Percentiles rank a stretch among this genome's conserved stretches.
Evolutionary conservation across 2,113 vertebrate species (phyloP).

Genomic region (Lepus americanus): DNA sequence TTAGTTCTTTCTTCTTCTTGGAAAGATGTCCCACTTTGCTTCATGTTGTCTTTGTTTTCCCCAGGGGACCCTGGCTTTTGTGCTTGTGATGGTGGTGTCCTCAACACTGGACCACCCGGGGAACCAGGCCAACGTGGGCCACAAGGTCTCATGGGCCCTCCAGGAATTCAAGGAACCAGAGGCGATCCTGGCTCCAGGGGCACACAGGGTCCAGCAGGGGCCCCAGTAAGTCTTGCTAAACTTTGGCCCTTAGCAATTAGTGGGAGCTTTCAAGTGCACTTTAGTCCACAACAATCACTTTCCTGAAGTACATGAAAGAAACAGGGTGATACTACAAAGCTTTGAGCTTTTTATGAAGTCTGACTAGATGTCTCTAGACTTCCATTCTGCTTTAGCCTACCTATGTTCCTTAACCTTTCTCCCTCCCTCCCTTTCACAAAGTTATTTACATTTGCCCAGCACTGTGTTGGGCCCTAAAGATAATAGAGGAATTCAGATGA

Average conservation of each 20-base stretch:
- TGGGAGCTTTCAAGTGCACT: not conserved
- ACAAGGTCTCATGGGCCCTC: conserved; percentile 85
- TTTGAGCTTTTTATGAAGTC: not conserved
- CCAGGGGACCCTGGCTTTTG: conserved; percentile 94
- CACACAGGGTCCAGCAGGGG: conserved; percentile 86
- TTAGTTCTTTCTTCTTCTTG: conserved; percentile 20
- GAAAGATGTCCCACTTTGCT: not conserved
- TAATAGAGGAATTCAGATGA: conserved; percentile 48
- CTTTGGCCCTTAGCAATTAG: not conserved
- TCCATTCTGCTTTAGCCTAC: conserved; percentile 3
- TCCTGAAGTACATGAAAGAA: conserved; percentile 50
- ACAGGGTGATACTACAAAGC: not conserved
- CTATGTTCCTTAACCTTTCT: not conserved
- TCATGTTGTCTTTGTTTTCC: conserved; percentile 55
- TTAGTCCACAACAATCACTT: not conserved
- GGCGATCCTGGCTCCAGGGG: conserved; percentile 92
- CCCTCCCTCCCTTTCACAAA: not conserved
- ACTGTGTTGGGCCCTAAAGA: not conserved
- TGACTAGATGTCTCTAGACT: conserved; percentile 29
- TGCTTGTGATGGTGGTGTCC: conserved; percentile 89
- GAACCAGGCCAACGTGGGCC: conserved; percentile 87
- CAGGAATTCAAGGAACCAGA: conserved; percentile 88
- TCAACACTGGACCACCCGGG: conserved; percentile 86
- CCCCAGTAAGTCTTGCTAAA: conserved; percentile 85
- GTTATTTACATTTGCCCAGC: not conserved